Base-by-base conservation (phyloP, 2,888 invertebrate species). In the Heliconius ismenius region DNA sequence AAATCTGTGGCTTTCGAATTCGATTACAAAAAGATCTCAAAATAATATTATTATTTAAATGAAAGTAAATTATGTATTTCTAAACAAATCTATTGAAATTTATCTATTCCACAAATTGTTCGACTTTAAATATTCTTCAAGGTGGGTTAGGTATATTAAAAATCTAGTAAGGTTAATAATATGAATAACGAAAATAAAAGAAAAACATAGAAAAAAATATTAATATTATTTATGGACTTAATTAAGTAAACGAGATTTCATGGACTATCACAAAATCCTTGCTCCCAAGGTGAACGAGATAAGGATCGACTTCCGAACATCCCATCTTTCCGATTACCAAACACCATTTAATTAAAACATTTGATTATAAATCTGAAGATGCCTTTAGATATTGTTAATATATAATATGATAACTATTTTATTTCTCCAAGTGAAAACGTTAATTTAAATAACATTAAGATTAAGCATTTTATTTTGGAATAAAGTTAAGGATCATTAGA, bases 271-370 rank as follows among this genome's bases (percentile, higher is more conserved):
- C 65, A 76, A 74, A 76, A 78, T 78, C 79, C 78, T 76, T 76
- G 79, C 79, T 78, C 75, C 82, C 84, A 85, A 88, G 85, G 85
- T 83, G 84, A 86, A 83, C 82, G 80, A 87, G 89, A 90, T 91
- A 88, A 88, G 65, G 58, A 89, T 90, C 88, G 80, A 84, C 86
- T 88, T 86, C 86, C 83, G 87, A 86, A 77, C 73, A 78, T 76
- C 78, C 72, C 79, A 79, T 77, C 75, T 77, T 77, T 73, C 73
- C 65, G 73, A 74, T 75, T 75, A 63, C 67, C 65, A 68, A 58
- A 58, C 73, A 39, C 76, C 63, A 26, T 73, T 72, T 79, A 79
- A 79, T 79, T 78, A 79, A 78, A 79, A 79, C 64, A 74, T 76
- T 77, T 77, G 39, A 73, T 75, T 76, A 76, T 69, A 36, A 70